A percentile compares a stretch with the other conserved stretches of the same genome.
Evolutionary conservation across 2,113 vertebrate genomes (phyloP).

Genomic region (Struthio camelus): DNA sequence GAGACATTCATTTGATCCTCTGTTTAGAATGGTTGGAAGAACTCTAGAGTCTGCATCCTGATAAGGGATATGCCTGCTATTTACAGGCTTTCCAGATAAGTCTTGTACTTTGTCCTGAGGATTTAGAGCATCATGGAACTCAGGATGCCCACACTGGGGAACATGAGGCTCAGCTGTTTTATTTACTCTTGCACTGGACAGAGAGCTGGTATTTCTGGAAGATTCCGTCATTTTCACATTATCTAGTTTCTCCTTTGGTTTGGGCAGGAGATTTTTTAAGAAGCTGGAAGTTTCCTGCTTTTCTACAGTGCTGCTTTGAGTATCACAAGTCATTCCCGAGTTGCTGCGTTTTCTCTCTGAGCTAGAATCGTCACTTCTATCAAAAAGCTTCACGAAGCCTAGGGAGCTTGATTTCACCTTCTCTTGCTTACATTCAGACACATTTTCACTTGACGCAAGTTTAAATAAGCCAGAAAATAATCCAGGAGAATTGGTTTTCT

Average conservation of each 20-base stretch:
- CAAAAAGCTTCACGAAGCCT: conserved; percentile 58
- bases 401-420: conserved; percentile 48
- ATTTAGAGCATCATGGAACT: not conserved
- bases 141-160: not conserved
- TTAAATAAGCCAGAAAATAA: conserved; percentile 76
- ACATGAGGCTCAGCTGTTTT: not conserved
- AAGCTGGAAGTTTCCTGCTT: conserved; percentile 54
- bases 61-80: not conserved
- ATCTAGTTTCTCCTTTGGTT: conserved; percentile 59
- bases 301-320: conserved; percentile 24
- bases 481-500: conserved; percentile 51
- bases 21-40: not conserved
- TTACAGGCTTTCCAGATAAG: conserved; percentile 49
- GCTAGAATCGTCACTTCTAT: conserved; percentile 44
- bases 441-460: conserved; percentile 67
- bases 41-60: not conserved
- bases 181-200: not conserved
- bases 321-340: conserved; percentile 16
- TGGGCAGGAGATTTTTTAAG: conserved; percentile 53
- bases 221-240: not conserved
- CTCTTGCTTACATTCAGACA: conserved; percentile 62
- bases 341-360: not conserved
- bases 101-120: conserved; percentile 37
- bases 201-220: not conserved
- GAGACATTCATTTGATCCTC: conserved; percentile 51